These are phyloP conservation scores for Umimayanthus chanpuru DNA, from an alignment of 92 coral and sea anemone species.

Conservation along the genomic window DNA sequence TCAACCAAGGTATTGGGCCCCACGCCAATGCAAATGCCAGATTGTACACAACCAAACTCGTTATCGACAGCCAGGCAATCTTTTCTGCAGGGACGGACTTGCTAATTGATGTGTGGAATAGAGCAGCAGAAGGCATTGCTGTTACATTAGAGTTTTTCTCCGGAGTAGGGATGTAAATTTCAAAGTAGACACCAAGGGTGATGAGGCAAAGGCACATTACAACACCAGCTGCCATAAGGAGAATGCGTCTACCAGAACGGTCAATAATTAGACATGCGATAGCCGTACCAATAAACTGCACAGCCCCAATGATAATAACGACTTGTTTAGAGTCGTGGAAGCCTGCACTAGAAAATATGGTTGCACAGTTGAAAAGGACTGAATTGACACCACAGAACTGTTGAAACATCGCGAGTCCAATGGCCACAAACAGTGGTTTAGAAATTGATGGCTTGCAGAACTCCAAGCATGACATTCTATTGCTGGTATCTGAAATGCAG, in stretches of 20 bases:
- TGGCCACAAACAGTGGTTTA: conserved; percentile 73
- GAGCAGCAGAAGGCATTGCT: neutral
- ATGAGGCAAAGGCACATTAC: conserved; percentile 69
- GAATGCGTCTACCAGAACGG: conserved; percentile 80
- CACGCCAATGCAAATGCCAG: conserved; percentile 76
- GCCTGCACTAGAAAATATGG: conserved; percentile 77
- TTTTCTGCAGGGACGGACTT: conserved; percentile 63
- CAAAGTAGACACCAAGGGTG: conserved; percentile 75
- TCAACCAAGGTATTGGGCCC: conserved; percentile 98
- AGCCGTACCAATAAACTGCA: conserved; percentile 69
- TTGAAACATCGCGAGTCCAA: conserved; percentile 78
- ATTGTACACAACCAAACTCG: conserved; percentile 59
- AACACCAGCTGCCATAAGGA: conserved; percentile 70
- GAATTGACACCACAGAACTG: conserved; percentile 86
- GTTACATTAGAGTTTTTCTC: neutral
- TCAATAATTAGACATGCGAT: conserved; percentile 69
- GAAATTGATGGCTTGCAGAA: conserved; percentile 55
- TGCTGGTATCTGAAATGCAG: conserved; percentile 21
- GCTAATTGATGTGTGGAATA: conserved; percentile 26
- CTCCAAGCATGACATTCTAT: conserved; percentile 24
- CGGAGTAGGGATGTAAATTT: conserved; percentile 25
- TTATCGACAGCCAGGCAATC: conserved; percentile 78
- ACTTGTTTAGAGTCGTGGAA: conserved; percentile 68
- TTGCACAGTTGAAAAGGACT: conserved; percentile 75
- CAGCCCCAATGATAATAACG: conserved; percentile 65